Conservation (phyloP, 2,888 invertebrate species). For the Furcula furcula region DNA sequence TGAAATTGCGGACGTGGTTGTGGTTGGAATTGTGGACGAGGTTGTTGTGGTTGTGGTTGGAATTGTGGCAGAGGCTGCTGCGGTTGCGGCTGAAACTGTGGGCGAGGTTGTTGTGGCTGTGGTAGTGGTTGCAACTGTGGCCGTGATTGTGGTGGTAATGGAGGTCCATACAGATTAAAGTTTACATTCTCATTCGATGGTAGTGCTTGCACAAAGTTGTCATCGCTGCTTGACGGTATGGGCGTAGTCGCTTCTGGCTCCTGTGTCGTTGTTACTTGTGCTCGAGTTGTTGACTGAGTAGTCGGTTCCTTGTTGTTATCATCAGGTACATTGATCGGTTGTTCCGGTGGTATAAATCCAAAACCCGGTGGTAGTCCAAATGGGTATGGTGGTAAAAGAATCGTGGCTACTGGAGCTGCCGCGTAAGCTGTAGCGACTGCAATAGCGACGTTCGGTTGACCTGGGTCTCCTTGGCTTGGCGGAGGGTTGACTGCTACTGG, state of each 20-base stretch:
- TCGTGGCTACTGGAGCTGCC: slow-evolving; percentile 69
- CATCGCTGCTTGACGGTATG: slow-evolving; percentile 55
- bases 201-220: slow-evolving; percentile 58
- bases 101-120: slow-evolving; percentile 17
- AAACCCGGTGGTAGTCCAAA: slow-evolving; percentile 63
- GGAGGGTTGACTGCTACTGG: slow-evolving; percentile 23
- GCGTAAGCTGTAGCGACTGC: slow-evolving; percentile 71
- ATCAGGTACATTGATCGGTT: slow-evolving; percentile 43
- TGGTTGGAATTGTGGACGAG: slow-evolving; percentile 7
- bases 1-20: no score
- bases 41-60: slow-evolving; percentile 11
- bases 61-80: slow-evolving; percentile 16
- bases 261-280: slow-evolving; percentile 37
- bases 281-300: slow-evolving; percentile 46
- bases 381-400: slow-evolving; percentile 68
- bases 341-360: slow-evolving; percentile 51
- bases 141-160: slow-evolving; percentile 24
- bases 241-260: slow-evolving; percentile 54
- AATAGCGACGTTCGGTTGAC: slow-evolving; percentile 64
- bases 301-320: slow-evolving; percentile 50
- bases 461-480: slow-evolving; percentile 34
- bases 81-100: slow-evolving; percentile 12
- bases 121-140: slow-evolving; percentile 8
- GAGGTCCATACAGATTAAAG: slow-evolving; percentile 52
- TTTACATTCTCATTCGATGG: slow-evolving; percentile 62